Evolutionary conservation across 2,797 vertebrate genomes (phyloP).

Genomic region (Lepus townsendii): DNA sequence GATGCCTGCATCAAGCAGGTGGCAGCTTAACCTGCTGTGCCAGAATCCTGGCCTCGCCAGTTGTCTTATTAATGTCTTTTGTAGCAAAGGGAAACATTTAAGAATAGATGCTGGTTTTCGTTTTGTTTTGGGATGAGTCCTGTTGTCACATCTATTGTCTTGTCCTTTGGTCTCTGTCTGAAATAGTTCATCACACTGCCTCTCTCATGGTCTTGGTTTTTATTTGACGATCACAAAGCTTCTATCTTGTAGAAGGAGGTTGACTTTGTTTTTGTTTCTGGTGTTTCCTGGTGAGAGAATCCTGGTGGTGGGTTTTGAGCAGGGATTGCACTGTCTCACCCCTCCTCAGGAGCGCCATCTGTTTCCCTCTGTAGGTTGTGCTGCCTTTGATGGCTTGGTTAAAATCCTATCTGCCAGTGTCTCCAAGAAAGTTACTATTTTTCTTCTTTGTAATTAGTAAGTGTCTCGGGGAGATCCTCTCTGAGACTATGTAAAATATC

Average conservation of each 20-base stretch:
- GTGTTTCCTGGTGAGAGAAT: background rate
- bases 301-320: background rate
- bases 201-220: slow-evolving; percentile 1
- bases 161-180: background rate
- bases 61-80: slow-evolving; percentile 1
- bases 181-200: background rate
- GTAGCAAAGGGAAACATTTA: background rate
- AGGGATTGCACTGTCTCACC: background rate
- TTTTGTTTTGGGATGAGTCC: background rate
- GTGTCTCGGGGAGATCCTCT: slow-evolving; percentile 27
- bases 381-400: background rate
- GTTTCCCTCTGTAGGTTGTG: background rate
- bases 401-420: slow-evolving; percentile 17
- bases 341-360: background rate
- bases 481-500: background rate
- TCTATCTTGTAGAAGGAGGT: background rate
- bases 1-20: too few species aligned
- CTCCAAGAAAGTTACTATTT: slow-evolving; percentile 26
- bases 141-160: background rate
- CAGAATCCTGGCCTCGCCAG: too few species aligned
- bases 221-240: background rate
- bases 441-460: slow-evolving; percentile 39
- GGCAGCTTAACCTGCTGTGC: too few species aligned
- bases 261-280: background rate
- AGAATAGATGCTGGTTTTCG: background rate